Base-by-base conservation (phyloP, 1,140 invertebrate species). In the Sycophaga agraensis region DNA sequence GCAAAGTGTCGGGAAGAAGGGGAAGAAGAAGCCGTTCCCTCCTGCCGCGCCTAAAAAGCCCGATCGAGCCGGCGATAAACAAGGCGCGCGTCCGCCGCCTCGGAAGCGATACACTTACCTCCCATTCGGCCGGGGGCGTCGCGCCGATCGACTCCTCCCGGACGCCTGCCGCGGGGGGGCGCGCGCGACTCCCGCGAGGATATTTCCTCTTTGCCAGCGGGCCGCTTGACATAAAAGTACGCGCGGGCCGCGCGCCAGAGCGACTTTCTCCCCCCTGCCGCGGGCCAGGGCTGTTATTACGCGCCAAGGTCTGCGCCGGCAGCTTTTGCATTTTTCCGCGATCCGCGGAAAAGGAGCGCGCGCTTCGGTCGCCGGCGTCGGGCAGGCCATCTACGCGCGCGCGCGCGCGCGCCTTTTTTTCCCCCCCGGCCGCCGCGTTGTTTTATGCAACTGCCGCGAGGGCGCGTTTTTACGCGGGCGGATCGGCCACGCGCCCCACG, bases 261-360 rank as follows among this genome's bases (percentile, higher is more conserved):
- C 12, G 28, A 31, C 4, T 4, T 11, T 11, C 5, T 11, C 5
- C 28, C 28, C 5, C 11, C 28, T 31, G 28, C 0, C 26, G 14
- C 26, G 14, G n/a, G 11, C 19, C 14, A 40, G 37, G 35, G 42
- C 1, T 37, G 42, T 62, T 40, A 62, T 62, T 55, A 62, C 49
- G n/a, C 31, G 43, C 37, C 50, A 43, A 53, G 50, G 19, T 56
- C 42, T 35, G 28, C 53, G 17, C n/a, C n/a, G n/a, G n/a, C n/a
- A 22, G 6, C 24, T 16, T 46, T 46, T 46, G n/a, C n/a, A 46
- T 56, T 56, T 46, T 37, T 11, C 42, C 19, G 12, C 17, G 35
- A 56, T 34, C 19, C 24, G 31, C 14, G 54, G 31, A 50, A 50
- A 50, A 31, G 28, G n/a, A 35, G 48, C 48, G 31, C 24, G 45